Base-by-base conservation (phyloP, 2,797 vertebrate genomes). In the Lemur catta region DNA sequence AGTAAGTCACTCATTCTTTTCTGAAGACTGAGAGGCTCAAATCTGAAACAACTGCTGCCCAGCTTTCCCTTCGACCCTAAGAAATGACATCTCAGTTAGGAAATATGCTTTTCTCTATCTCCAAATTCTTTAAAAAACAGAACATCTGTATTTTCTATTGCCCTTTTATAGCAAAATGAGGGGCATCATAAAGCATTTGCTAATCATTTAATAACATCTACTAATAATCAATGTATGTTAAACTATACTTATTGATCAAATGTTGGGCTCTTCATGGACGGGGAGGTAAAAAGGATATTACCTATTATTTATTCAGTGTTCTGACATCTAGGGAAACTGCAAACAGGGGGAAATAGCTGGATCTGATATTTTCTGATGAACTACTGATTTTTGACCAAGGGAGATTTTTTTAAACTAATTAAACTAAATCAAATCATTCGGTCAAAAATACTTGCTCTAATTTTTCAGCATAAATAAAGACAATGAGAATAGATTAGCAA, bases 291-390 rank as follows among this genome's bases (percentile, higher is more conserved):
- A 84, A 84, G 13, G 52, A 71, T 91, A 82, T n/a, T 82, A 71
- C 91, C 65, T 74, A 43, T 78, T 87, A 96, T 95, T 55, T 81
- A 92, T 94, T 93, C 43, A 89, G 91, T 97, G 96, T 95, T 97
- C 97, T 97, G 96, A 97, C 86, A 93, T 84, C 71, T 55, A 85
- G 35, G 63, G 24, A 63, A 74, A 67, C 33, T 71, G 85, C 92
- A 97, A 90, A 93, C 75, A n/a, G n/a, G 65, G 52, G 78, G 50
- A 95, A 97, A 96, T 85, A 96, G 84, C 95, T 94, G 80, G 33
- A 92, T 93, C 87, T 87, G 46, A 87, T 46, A 98, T 96, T 96
- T 97, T 97, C 97, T 96, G 46, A 75, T 84, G 81, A 95, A 80
- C 84, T 96, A 97, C 26, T 84, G 38, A 80, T 63, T 79, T 97